A percentile compares a stretch with the other conserved stretches of the same genome.
Conservation (phyloP, 2,113 vertebrate genomes). For the Fukomys damarensis region DNA sequence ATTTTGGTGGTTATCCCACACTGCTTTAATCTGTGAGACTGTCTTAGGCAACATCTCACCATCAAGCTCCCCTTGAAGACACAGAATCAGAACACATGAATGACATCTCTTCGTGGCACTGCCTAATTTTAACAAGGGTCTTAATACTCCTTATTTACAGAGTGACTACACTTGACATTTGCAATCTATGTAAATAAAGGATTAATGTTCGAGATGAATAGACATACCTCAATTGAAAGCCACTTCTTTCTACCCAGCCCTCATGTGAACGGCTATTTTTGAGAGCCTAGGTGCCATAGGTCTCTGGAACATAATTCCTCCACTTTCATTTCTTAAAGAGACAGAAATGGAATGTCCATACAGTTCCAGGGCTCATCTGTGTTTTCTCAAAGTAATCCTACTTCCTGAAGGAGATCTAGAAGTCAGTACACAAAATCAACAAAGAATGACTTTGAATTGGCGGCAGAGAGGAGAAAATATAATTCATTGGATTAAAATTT, state of each 20-base stretch:
- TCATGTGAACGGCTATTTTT: neutral
- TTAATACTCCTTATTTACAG: neutral
- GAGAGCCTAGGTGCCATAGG: fast-evolving
- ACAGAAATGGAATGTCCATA: neutral
- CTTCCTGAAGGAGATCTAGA: conserved; percentile 63
- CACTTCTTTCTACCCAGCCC: neutral
- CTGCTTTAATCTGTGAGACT: neutral
- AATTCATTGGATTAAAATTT: conserved; percentile 74
- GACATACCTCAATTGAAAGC: neutral
- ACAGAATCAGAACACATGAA: neutral
- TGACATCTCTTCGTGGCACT: neutral
- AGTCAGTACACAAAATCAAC: conserved; percentile 30
- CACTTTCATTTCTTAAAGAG: neutral
- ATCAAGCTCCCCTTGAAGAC: neutral
- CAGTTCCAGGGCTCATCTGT: neutral
- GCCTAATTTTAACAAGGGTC: neutral
- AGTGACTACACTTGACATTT: neutral
- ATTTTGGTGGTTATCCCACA: neutral
- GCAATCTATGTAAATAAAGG: neutral
- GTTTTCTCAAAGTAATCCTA: conserved; percentile 41
- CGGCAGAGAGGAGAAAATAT: conserved; percentile 61
- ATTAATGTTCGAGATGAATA: neutral
- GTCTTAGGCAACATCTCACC: neutral
- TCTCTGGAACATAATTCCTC: neutral
- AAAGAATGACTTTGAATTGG: conserved; percentile 62